These are phyloP conservation scores for Notothenia rossii DNA, from an alignment of 2,113 vertebrate species.

Conservation along the genomic window DNA sequence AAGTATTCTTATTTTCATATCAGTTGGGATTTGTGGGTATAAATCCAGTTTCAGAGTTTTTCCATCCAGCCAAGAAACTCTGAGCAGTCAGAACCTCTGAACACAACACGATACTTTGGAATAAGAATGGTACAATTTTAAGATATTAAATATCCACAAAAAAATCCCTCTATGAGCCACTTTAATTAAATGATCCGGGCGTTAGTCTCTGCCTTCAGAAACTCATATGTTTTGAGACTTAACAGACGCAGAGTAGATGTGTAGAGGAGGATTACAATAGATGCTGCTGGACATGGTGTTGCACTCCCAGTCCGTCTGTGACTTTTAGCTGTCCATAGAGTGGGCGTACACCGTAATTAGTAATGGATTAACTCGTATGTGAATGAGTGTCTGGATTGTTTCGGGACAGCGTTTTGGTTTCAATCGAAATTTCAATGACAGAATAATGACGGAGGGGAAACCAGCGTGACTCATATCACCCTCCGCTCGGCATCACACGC, in stretches of 20 bases:
- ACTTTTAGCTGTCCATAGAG: constrained; percentile 27
- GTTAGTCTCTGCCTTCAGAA: constrained; percentile 16
- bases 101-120: constrained; percentile 35
- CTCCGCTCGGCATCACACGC: constrained; percentile 53
- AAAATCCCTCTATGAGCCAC: constrained; percentile 7
- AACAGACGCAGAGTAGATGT: constrained; percentile 13
- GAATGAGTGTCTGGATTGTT: constrained; percentile 68
- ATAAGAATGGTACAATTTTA: not conserved
- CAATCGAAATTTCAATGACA: constrained; percentile 67
- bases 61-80: constrained; percentile 42
- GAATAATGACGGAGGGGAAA: constrained; percentile 69
- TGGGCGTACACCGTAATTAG: constrained; percentile 60
- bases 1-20: constrained; percentile 29
- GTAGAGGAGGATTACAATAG: constrained; percentile 15
- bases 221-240: constrained; percentile 25
- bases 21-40: constrained; percentile 19
- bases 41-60: constrained; percentile 17
- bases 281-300: constrained; percentile 19
- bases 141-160: constrained; percentile 43
- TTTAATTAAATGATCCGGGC: constrained; percentile 12
- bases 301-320: constrained; percentile 34
- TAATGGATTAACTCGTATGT: constrained; percentile 62
- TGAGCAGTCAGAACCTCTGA: constrained; percentile 17
- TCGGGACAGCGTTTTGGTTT: constrained; percentile 47
- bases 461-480: constrained; percentile 74